Evolutionary conservation across 2,113 vertebrate genomes (phyloP).

Genomic region (Oreochromis niloticus): DNA sequence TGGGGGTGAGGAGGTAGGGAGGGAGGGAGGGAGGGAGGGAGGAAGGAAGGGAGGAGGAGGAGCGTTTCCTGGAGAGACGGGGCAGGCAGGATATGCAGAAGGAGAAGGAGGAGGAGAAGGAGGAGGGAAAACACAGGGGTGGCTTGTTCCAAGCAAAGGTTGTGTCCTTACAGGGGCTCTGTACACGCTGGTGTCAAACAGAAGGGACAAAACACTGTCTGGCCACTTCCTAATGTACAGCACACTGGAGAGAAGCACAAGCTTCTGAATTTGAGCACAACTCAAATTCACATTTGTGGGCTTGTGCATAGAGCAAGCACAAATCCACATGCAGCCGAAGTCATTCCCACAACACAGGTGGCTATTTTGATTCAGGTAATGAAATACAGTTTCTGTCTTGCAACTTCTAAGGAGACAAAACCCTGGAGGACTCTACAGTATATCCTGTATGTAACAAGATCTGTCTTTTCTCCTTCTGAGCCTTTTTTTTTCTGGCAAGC

Average conservation of each 20-base stretch:
- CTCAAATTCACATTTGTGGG: neutral
- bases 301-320: neutral
- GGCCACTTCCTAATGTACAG: slow-evolving; percentile 33
- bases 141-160: slow-evolving; percentile 64
- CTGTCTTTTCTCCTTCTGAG: slow-evolving; percentile 5
- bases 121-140: slow-evolving; percentile 62
- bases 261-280: neutral
- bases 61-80: slow-evolving; percentile 67
- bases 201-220: slow-evolving; percentile 27
- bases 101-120: slow-evolving; percentile 40
- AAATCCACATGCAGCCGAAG: neutral
- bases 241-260: neutral
- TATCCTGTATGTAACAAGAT: slow-evolving; percentile 54
- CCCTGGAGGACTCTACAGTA: slow-evolving; percentile 26
- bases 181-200: slow-evolving; percentile 48
- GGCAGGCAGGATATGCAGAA: slow-evolving; percentile 67
- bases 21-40: slow-evolving; percentile 42
- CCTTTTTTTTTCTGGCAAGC: neutral
- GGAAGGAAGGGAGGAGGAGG: slow-evolving; percentile 53
- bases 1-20: neutral
- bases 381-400: slow-evolving; percentile 35
- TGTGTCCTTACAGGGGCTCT: slow-evolving; percentile 54
- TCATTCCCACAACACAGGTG: neutral
- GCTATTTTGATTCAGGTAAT: slow-evolving; percentile 31
- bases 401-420: slow-evolving; percentile 30